phyloP scores from a whole-genome alignment of 2,888 invertebrate species.

The Neria commutata region DNA sequence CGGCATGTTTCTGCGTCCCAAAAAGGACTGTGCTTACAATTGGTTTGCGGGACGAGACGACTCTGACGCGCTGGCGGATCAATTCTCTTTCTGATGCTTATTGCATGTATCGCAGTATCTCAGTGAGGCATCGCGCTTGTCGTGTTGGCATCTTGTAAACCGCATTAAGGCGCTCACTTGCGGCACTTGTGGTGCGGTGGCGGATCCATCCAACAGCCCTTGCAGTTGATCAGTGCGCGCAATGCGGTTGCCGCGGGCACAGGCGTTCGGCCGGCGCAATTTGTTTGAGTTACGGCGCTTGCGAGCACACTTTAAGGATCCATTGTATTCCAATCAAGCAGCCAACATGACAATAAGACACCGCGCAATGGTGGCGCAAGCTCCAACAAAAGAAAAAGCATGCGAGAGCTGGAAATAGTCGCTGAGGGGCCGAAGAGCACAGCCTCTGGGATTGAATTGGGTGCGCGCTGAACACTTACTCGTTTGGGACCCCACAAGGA shows the following conservation, averaged over 20 bases:
- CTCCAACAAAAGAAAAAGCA: too few relatives aligned
- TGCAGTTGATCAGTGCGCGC: too few relatives aligned
- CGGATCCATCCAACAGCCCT: conserved; percentile 9
- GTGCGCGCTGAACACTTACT: conserved; percentile 35
- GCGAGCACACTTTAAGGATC: conserved; percentile 63
- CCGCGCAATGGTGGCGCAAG: too few relatives aligned
- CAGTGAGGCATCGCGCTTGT: conserved; percentile 32
- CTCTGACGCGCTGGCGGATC: conserved; percentile 40
- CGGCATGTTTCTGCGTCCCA: conserved; percentile 32
- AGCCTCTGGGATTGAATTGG: too few relatives aligned
- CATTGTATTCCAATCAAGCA: conserved; percentile 60
- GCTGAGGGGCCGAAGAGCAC: too few relatives aligned
- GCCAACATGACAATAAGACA: conserved; percentile 48
- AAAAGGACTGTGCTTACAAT: conserved; percentile 37
- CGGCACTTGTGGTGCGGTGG: too few relatives aligned
- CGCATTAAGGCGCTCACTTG: conserved; percentile 32
- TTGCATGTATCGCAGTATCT: conserved; percentile 12
- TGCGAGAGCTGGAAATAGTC: too few relatives aligned
- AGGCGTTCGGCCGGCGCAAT: conserved; percentile 58
- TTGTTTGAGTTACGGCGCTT: conserved; percentile 64
- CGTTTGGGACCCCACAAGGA: not conserved
- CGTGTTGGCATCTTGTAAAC: conserved; percentile 50
- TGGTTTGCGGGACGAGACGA: conserved; percentile 36
- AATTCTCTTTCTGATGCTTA: too few relatives aligned
- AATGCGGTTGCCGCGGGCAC: conserved; percentile 9